phyloP scores from a whole-genome alignment of 2,888 invertebrate genomes.

The Zootermopsis nevadensis region DNA sequence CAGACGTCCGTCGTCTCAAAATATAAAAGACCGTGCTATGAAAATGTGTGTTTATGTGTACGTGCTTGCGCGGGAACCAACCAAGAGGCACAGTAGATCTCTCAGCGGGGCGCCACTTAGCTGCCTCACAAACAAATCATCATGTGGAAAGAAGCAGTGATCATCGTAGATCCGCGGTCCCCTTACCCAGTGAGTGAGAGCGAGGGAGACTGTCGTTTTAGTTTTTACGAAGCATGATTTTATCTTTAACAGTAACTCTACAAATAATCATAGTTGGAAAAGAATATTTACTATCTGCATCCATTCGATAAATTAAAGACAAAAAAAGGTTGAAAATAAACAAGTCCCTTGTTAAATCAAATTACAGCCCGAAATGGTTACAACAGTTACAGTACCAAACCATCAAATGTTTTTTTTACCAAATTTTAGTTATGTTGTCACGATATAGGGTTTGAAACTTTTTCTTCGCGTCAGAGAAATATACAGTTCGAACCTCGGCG shows the following conservation, averaged over 20 bases:
- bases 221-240: conserved; percentile 5
- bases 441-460: too few relatives aligned
- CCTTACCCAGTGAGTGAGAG: too few relatives aligned
- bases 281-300: conserved; percentile 18
- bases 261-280: background rate
- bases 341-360: background rate
- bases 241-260: conserved; percentile 26
- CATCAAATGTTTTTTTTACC: too few relatives aligned
- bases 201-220: background rate
- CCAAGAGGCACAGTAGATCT: conserved; percentile 37
- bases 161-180: conserved; percentile 7
- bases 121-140: conserved; percentile 47
- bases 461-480: too few relatives aligned
- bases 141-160: conserved; percentile 27
- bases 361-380: background rate
- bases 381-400: too few relatives aligned
- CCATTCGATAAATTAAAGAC: background rate
- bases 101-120: conserved; percentile 47
- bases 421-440: too few relatives aligned
- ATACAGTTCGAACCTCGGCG: too few relatives aligned
- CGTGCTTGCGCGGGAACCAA: conserved; percentile 23
- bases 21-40: background rate
- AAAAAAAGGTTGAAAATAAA: background rate
- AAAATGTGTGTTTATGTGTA: background rate
- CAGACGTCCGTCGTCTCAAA: background rate